These are phyloP conservation scores for Drosophila putrida DNA, from an alignment of 2,888 invertebrate genomes.

Conservation along the genomic window DNA sequence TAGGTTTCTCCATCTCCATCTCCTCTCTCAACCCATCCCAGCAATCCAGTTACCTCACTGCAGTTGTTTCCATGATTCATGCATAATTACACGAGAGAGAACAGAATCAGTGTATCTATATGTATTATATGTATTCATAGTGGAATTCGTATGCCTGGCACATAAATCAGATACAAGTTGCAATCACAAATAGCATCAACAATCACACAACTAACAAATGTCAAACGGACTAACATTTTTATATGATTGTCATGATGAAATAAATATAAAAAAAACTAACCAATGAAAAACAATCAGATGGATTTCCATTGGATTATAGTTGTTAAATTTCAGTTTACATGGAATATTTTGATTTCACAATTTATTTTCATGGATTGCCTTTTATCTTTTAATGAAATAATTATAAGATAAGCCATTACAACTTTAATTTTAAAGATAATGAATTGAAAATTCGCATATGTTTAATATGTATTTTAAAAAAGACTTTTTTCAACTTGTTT, in stretches of 20 bases:
- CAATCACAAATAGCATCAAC: slow-evolving; percentile 32
- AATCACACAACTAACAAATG: slow-evolving; percentile 24
- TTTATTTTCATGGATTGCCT: too few relatives aligned
- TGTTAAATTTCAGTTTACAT: too few relatives aligned
- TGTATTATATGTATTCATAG: slow-evolving; percentile 44
- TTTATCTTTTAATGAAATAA: too few relatives aligned
- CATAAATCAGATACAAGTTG: slow-evolving; percentile 47
- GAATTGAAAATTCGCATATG: not conserved
- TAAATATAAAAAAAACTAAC: slow-evolving; percentile 2
- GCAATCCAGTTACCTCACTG: slow-evolving; percentile 21
- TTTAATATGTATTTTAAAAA: not conserved
- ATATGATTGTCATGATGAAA: slow-evolving; percentile 23
- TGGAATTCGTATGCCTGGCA: slow-evolving; percentile 49
- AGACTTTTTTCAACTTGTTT: too few relatives aligned
- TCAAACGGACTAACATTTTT: slow-evolving; percentile 30
- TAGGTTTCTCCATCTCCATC: slow-evolving; percentile 15
- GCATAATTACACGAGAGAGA: slow-evolving; percentile 59
- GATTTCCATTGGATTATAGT: not conserved
- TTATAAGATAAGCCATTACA: too few relatives aligned
- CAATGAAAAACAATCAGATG: not conserved
- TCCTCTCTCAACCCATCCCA: not conserved
- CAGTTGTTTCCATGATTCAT: slow-evolving; percentile 71
- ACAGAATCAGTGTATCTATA: slow-evolving; percentile 19
- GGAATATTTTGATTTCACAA: not conserved
- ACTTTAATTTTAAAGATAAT: not conserved